Conservation (phyloP, 2,113 vertebrate species). For the Equus przewalskii region DNA sequence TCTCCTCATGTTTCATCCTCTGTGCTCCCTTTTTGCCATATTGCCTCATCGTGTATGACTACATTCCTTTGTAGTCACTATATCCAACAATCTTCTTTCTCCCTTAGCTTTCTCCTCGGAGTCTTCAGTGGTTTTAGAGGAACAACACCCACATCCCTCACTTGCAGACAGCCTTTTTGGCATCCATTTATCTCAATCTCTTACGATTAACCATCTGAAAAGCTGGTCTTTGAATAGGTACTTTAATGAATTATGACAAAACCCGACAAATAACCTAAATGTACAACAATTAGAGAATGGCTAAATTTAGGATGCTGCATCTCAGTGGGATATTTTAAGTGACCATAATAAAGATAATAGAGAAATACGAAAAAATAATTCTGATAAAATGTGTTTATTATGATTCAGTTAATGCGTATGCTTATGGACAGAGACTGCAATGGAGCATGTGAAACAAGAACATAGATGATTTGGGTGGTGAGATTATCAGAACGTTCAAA, state of each 20-base stretch:
- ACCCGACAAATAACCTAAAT: neutral
- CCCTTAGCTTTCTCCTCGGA: neutral
- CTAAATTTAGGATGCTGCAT: neutral
- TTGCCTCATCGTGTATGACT: neutral
- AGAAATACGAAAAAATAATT: slow-evolving; percentile 34
- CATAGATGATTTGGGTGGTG: neutral
- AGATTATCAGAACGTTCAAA: neutral
- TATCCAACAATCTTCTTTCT: neutral
- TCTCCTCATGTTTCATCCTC: neutral
- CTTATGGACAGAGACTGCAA: neutral
- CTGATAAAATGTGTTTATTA: neutral
- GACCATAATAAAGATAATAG: neutral
- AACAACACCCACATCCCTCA: neutral
- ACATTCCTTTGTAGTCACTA: neutral
- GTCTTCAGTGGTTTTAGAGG: neutral
- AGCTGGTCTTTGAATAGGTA: neutral
- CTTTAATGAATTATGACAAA: slow-evolving; percentile 3
- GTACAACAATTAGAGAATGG: neutral
- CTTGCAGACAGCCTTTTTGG: neutral
- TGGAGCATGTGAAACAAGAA: neutral
- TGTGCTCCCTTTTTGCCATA: neutral
- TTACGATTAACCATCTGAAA: neutral
- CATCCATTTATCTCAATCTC: neutral
- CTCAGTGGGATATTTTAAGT: neutral
- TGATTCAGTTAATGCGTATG: neutral